Percentiles rank a stretch among this genome's conserved stretches.
Evolutionary conservation across 2,113 vertebrate species (phyloP).

Genomic region (Origma solitaria): DNA sequence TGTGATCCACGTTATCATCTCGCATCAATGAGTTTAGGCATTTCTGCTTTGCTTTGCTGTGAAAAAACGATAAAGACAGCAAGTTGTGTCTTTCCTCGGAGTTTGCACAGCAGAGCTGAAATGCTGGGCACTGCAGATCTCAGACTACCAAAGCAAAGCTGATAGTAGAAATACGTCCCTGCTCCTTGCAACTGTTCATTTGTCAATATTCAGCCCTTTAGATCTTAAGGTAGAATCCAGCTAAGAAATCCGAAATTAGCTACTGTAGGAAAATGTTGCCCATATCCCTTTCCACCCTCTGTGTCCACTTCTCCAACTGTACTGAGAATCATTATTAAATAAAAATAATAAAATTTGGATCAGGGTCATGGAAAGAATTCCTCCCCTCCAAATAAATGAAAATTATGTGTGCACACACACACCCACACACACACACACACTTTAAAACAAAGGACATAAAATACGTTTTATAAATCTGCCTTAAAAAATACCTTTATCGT

Average conservation of each 20-base stretch:
- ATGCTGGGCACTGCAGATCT: neutral
- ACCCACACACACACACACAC: neutral
- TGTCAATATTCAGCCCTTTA: neutral
- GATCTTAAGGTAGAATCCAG: neutral
- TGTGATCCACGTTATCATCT: neutral
- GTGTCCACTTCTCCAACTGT: neutral
- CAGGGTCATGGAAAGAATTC: neutral
- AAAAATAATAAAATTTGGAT: neutral
- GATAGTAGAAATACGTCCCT: neutral
- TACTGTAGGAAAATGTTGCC: neutral
- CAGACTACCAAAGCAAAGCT: neutral
- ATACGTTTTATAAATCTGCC: neutral
- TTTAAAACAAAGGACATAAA: neutral
- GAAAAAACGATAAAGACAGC: neutral
- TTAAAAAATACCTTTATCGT: neutral
- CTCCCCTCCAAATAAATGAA: neutral
- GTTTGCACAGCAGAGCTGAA: neutral
- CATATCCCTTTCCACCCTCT: neutral
- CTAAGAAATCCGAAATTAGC: neutral
- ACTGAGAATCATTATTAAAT: neutral
- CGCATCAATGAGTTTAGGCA: neutral
- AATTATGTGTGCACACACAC: neutral
- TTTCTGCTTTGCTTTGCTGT: neutral
- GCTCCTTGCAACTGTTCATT: neutral
- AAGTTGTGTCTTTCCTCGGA: neutral